Evolutionary conservation across 2,113 vertebrate genomes (phyloP).

Genomic region (Euleptes europaea): DNA sequence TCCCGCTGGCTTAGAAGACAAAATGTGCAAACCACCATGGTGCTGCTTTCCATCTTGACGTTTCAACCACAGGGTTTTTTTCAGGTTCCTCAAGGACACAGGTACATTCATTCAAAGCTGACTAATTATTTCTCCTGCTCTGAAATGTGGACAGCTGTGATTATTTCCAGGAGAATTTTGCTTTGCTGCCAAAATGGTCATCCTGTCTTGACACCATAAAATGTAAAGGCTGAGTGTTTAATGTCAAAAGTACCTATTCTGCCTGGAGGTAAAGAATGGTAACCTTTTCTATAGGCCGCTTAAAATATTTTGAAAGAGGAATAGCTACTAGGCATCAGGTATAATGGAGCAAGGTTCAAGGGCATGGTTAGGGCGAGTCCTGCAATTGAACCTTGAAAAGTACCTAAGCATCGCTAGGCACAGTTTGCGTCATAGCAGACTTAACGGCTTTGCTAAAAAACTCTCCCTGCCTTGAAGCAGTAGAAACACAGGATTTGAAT

Average conservation of each 20-base stretch:
- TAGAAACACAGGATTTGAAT: neutral
- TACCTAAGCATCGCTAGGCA: neutral
- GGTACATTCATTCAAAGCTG: neutral
- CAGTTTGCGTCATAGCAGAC: neutral
- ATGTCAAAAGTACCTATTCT: neutral
- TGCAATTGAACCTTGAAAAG: neutral
- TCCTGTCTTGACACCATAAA: too few species aligned
- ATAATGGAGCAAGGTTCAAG: neutral
- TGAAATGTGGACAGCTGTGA: neutral
- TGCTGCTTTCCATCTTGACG: neutral
- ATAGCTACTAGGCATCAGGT: neutral
- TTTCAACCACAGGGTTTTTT: neutral
- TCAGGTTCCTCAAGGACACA: neutral
- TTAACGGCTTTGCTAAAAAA: neutral
- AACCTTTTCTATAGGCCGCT: neutral
- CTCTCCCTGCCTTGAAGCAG: neutral
- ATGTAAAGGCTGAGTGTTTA: neutral
- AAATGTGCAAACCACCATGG: neutral
- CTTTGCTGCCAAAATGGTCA: neutral
- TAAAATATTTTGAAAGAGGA: neutral
- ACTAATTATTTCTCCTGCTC: neutral
- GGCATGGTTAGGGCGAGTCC: neutral
- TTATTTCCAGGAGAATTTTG: neutral
- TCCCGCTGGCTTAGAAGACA: neutral
- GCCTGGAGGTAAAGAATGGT: neutral